Base-by-base conservation (phyloP, 2,113 vertebrate species). In the Malurus melanocephalus region DNA sequence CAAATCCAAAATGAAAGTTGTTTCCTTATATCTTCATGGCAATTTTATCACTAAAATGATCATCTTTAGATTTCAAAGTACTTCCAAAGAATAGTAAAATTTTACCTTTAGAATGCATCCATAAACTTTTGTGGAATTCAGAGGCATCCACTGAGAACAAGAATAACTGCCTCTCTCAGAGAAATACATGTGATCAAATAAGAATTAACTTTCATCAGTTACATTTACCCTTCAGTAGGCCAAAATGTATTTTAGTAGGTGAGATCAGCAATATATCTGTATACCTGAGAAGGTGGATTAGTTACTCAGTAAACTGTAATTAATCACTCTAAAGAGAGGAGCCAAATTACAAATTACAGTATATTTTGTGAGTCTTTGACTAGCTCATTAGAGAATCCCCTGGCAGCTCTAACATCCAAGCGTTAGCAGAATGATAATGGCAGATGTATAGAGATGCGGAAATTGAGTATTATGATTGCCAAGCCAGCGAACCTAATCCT, bases 211-310 rank as follows among this genome's bases (percentile, higher is more conserved):
- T 56, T 86, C 27, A 77, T 60, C 71, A 57, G 11, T 76, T 76
- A 82, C 48, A 76, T 56, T 81, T 88, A 66, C 53, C 69, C 80
- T 93, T 76, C 78, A 82, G 69, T 52, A 79, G 60, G 30, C 56
- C 88, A 90, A 88, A 71, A 76, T 2, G 0, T 35, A 56, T 92
- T 93, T 92, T 93, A 94, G 86, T 92, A 88, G 88, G 88, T 88
- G 52, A 96, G 81, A 78, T 33, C 71, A 87, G 74, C 1, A 1
- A 80, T 78, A 83, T 0, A 2, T 40, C 64, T 74, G 28, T 72
- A 19, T 60, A 87, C 91, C 74, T 71, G 86, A 90, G 92, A 94
- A 93, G 78, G 88, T 93, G 74, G 80, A 90, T 94, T 95, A 94
- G 94, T 91, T 90, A 81, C 74, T 88, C 88, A 93, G 84, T 61